Percentiles rank a stretch among this genome's conserved stretches.
Evolutionary conservation across 2,797 vertebrate species (phyloP).

Genomic region (Sebastes cheni): DNA sequence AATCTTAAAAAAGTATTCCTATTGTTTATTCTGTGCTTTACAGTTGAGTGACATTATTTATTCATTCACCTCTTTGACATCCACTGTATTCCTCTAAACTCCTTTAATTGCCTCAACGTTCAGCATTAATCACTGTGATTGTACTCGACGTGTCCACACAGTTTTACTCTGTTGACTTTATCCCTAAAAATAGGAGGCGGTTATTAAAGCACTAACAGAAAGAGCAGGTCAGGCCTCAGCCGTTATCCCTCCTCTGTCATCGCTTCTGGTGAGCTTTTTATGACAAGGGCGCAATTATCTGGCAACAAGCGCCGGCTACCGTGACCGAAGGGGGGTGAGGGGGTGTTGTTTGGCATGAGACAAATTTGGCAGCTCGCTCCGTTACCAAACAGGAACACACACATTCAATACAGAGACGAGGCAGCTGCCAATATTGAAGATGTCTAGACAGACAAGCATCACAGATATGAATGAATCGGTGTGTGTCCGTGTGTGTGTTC

Average conservation of each 20-base stretch:
- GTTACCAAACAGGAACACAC: background rate
- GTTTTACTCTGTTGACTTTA: constrained; percentile 1
- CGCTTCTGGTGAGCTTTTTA: background rate
- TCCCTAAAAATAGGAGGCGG: constrained; percentile 3
- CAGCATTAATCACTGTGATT: background rate
- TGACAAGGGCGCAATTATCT: constrained; percentile 27
- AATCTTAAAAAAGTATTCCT: background rate
- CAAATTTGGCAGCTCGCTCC: constrained; percentile 2
- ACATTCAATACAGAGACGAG: background rate
- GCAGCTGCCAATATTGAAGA: background rate
- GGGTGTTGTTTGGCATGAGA: background rate
- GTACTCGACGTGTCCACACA: background rate
- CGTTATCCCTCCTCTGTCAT: constrained; percentile 1
- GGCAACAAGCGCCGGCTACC: background rate
- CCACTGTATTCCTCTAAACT: background rate
- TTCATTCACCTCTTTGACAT: background rate
- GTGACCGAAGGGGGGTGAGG: background rate
- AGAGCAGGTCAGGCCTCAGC: constrained; percentile 22
- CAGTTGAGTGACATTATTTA: background rate
- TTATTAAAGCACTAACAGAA: background rate
- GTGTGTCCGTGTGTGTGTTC: background rate
- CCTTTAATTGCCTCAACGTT: background rate
- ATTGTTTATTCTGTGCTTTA: background rate
- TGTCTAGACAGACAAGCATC: constrained; percentile 8
- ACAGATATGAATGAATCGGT: background rate